phyloP scores from a whole-genome alignment of 2,113 vertebrate genomes.

The Eubucco bourcierii region DNA sequence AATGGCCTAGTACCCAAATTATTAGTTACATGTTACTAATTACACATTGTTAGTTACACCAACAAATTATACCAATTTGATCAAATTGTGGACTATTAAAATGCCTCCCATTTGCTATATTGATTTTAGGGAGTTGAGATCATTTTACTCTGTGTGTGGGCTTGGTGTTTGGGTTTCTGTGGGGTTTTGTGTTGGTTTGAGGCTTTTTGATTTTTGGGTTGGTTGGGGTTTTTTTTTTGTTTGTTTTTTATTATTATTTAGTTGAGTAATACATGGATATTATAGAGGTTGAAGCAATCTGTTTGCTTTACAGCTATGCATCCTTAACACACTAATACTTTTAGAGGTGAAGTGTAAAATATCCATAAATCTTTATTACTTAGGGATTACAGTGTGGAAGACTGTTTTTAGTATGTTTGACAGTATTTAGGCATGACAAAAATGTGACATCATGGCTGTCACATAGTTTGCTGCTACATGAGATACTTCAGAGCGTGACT shows the following conservation, averaged over 20 bases:
- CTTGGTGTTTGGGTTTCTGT: background rate
- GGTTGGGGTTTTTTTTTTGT: too few relatives aligned
- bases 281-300: background rate
- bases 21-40: background rate
- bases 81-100: background rate
- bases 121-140: background rate
- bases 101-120: background rate
- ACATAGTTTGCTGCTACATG: background rate
- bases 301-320: background rate
- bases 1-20: background rate
- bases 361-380: constrained; percentile 24
- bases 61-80: background rate
- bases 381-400: background rate
- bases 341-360: background rate
- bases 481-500: background rate
- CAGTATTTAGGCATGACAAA: background rate
- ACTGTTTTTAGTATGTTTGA: background rate
- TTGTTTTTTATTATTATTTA: background rate
- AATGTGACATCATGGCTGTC: background rate
- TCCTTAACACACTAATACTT: constrained; percentile 25
- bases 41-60: background rate
- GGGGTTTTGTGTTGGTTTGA: too few relatives aligned
- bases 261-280: background rate
- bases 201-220: too few relatives aligned
- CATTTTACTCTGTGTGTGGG: background rate